Percentiles rank a stretch among this genome's conserved stretches.
phyloP scores from a whole-genome alignment of 2,888 invertebrate genomes.

The Thecophora atra region DNA sequence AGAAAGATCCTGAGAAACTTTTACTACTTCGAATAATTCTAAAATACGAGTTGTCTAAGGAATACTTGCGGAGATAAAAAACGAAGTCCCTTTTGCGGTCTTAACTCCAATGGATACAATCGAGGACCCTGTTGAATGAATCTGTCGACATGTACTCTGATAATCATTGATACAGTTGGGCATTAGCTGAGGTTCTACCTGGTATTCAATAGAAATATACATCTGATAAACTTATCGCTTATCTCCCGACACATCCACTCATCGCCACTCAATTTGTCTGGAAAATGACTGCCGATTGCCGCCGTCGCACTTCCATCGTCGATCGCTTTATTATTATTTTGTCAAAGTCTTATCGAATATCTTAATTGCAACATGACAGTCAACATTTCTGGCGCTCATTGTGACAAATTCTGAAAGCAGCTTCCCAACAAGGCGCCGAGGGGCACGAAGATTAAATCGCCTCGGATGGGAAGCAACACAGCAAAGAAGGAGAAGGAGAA shows the following conservation, averaged over 20 bases:
- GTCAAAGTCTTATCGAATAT: slow-evolving; percentile 54
- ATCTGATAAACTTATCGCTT: neutral
- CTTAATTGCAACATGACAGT: slow-evolving; percentile 62
- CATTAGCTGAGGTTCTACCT: too few relatives aligned
- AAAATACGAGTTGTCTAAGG: too few relatives aligned
- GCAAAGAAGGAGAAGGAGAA: neutral
- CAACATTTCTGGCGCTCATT: slow-evolving; percentile 50
- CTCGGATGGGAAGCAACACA: neutral
- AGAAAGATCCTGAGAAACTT: too few relatives aligned
- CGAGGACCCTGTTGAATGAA: too few relatives aligned
- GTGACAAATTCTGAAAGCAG: slow-evolving; percentile 59
- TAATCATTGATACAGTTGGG: too few relatives aligned
- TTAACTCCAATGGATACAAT: too few relatives aligned
- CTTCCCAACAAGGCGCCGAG: slow-evolving; percentile 26
- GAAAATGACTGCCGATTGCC: neutral
- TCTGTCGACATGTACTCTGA: too few relatives aligned
- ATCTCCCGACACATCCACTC: neutral
- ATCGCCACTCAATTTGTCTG: neutral
- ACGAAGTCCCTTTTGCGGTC: too few relatives aligned
- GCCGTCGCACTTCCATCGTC: neutral
- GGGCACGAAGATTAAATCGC: slow-evolving; percentile 6
- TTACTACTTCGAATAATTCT: too few relatives aligned
- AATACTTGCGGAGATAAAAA: too few relatives aligned
- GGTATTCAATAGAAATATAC: too few relatives aligned
- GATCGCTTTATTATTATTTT: slow-evolving; percentile 50